A percentile compares a stretch with the other conserved stretches of the same genome.
Conservation (phyloP, 2,888 invertebrate species). For the Campoplex capitator region DNA sequence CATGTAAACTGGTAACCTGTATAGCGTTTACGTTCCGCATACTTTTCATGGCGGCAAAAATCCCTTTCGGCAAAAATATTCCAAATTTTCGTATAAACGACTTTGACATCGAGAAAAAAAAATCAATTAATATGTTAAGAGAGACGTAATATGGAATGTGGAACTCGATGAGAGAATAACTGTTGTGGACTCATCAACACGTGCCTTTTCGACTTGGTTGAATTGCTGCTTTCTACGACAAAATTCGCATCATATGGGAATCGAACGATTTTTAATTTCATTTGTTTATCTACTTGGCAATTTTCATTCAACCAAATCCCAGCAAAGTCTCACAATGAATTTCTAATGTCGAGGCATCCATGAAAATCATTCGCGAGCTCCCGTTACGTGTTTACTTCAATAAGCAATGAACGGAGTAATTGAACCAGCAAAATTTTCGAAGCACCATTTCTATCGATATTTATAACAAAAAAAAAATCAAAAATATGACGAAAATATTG, state of each 20-base stretch:
- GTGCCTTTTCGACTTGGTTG: not conserved
- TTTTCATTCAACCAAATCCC: not conserved
- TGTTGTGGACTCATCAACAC: not conserved
- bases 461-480: not conserved
- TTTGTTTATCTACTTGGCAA: not conserved
- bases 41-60: slow-evolving; percentile 1
- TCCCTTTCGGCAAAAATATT: slow-evolving; percentile 49
- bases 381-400: not conserved
- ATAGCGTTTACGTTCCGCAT: not conserved
- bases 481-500: not conserved
- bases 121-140: slow-evolving; percentile 1
- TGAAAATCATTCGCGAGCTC: not conserved
- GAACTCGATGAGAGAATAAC: slow-evolving; percentile 16
- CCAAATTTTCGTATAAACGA: slow-evolving; percentile 47
- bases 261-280: not conserved
- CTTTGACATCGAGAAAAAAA: slow-evolving; percentile 1
- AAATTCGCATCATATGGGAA: not conserved
- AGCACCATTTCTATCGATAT: not conserved
- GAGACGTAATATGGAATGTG: slow-evolving; percentile 9
- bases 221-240: slow-evolving; percentile 1
- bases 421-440: not conserved
- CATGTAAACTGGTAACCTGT: slow-evolving; percentile 24
- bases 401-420: not conserved
- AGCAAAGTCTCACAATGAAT: not conserved
- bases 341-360: not conserved